Evolutionary conservation across 2,797 vertebrate species (phyloP), one percentile per base, ranked within the genome.

Genomic region (Miichthys miiuy): DNA sequence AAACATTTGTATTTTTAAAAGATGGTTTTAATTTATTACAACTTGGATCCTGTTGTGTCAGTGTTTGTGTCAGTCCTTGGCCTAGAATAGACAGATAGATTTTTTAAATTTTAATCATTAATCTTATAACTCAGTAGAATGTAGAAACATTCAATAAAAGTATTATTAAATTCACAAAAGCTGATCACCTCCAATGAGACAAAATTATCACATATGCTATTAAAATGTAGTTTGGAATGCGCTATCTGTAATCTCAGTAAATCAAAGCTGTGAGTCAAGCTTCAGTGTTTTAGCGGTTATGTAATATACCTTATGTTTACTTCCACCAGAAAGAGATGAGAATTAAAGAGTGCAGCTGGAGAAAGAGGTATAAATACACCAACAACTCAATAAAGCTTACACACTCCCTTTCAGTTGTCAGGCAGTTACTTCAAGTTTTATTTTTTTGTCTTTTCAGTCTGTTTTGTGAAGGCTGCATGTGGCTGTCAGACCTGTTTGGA

Each of bases 261-360:
- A 46, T 38, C 20, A 51, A 44, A 20, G 30, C 55, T 34, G 42
- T 20, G 42, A 34, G 25, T 60, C 5, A 46, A 60, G 27, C 52
- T 14, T 51, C 5, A 12, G 42, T 27, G 25, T 13, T 68, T 46
- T 11, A 48, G 44, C 27, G 56, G 25, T 76, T 68, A 21, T 34
- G 41, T 47, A 58, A 84, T 46, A 48, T 21, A 42, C 3, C 30
- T 38, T 46, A n/a, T 62, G 30, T 63, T 77, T 62, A 76, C 72
- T 62, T 44, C 56, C 5, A 25, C 41, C 57, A 62, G 62, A 55
- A 2, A 52, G 48, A 69, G 63, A 77, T 62, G 63, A 79, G 89
- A 90, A 27, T 91, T 85, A 72, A 86, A 87, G 5, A 84, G 71
- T 13, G 12, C 11, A 54, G 55, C 91, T 89, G 18, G 5, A 67